Percentiles rank a stretch among this genome's conserved stretches.
These are phyloP conservation scores for Ariolimax columbianus DNA, from an alignment of 2,888 invertebrate genomes.

Conservation along the genomic window DNA sequence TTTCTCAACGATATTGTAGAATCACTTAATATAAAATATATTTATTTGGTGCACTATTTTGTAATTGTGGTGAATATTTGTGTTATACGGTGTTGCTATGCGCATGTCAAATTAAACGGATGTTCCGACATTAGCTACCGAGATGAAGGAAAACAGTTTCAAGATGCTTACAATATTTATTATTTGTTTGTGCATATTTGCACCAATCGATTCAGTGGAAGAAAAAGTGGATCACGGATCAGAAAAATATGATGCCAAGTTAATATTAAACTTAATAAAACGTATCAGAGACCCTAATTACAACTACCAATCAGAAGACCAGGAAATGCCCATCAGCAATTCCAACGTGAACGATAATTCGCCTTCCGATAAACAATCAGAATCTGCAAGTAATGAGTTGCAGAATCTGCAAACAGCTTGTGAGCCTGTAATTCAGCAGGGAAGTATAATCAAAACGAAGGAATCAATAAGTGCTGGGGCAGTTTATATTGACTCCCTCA, in stretches of 20 bases:
- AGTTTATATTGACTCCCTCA: conserved; percentile 38
- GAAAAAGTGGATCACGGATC: conserved; percentile 17
- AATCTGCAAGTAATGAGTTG: conserved; percentile 5
- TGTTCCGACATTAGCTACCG: conserved; percentile 28
- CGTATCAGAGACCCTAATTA: conserved; percentile 6
- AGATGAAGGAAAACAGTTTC: not conserved
- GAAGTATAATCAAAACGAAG: conserved; percentile 38
- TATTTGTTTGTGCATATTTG: not conserved
- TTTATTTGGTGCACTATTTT: conserved; percentile 30
- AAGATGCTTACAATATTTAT: not conserved
- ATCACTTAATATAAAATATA: not conserved
- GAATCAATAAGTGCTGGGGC: conserved; percentile 43
- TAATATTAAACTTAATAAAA: conserved; percentile 30
- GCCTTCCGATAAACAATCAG: not conserved
- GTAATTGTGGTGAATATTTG: conserved; percentile 14
- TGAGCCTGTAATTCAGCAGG: conserved; percentile 11
- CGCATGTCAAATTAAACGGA: conserved; percentile 46
- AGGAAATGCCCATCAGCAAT: no score
- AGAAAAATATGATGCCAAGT: not conserved
- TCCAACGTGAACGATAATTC: no score
- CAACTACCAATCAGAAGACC: conserved; percentile 1
- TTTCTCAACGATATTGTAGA: not conserved
- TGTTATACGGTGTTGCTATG: not conserved
- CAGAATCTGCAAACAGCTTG: conserved; percentile 1
- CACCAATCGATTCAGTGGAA: not conserved